Evolutionary conservation across 2,888 invertebrate species (phyloP), one percentile per base, ranked within the genome.

Genomic region (Ypsolopha sequella): DNA sequence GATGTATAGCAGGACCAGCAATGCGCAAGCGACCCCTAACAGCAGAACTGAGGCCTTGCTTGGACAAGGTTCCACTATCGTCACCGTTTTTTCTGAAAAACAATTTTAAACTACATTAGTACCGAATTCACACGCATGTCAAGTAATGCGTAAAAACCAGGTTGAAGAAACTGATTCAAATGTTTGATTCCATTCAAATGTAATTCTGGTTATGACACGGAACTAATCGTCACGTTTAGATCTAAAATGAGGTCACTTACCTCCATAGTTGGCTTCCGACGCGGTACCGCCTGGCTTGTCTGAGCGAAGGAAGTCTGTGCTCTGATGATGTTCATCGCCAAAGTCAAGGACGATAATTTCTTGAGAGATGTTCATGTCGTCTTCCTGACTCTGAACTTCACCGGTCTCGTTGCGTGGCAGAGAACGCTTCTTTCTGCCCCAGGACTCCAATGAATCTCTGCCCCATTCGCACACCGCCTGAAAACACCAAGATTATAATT

Each of bases 261-360:
- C 93, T 88, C 91, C 92, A 68, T 90, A 94, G 64, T 93, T 93
- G 53, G 93, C 88, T 60, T 88, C 87, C 1, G 87, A 84, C 4
- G 87, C 87, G 6, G 76, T 76, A 45, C 87, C 87, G 52, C 90
- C 92, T 60, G 93, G 91, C 54, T 92, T 90, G 66, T 95, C 95
- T 2, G 87, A 84, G 70, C 92, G 92, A 60, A 95, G 88, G 82
- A 92, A 95, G 59, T 95, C 94, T 44, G 89, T 89, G 49, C 91
- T 91, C 75, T 95, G 94, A 62, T 92, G 94, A 62, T 92, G 63
- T 57, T 96, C 96, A 80, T 97, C 96, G 49, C 96, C 96, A 65
- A 96, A 95, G 88, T 97, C 97, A 59, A 97, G 85, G 2, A 97
- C 97, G 24, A 97, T 88, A 68, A 97, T 97, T 81, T 97, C 97